Conservation (phyloP, 2,797 vertebrate genomes). For the Sylvilagus floridanus region DNA sequence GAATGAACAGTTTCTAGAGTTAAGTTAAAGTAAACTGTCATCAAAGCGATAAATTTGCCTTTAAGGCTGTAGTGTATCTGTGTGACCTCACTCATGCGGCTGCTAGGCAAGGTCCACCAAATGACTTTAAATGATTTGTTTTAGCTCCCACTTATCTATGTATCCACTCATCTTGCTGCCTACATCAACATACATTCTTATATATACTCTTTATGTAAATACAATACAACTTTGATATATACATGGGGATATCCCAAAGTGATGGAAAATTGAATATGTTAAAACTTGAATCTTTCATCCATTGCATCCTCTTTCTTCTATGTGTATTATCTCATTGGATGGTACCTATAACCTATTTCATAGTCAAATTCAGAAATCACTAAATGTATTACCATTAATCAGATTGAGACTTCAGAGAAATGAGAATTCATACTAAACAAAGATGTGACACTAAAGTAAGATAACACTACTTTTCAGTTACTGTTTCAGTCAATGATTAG, state of each 20-base stretch:
- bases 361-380: neutral
- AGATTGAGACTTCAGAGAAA: neutral
- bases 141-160: neutral
- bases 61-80: neutral
- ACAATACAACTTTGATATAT: neutral
- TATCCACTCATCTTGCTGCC: neutral
- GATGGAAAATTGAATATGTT: neutral
- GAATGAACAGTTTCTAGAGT: neutral
- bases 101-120: neutral
- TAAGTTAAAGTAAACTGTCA: neutral
- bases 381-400: neutral
- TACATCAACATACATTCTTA: neutral
- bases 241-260: neutral
- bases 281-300: neutral
- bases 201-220: neutral
- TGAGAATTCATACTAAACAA: neutral
- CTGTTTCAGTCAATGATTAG: neutral
- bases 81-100: neutral
- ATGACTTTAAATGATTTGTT: neutral
- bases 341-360: no score
- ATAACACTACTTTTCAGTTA: neutral
- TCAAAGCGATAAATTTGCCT: neutral
- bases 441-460: neutral
- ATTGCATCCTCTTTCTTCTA: neutral
- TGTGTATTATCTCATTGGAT: neutral